These are phyloP conservation scores for Geophilus truncorum DNA, from an alignment of 2,888 invertebrate genomes.

Conservation along the genomic window DNA sequence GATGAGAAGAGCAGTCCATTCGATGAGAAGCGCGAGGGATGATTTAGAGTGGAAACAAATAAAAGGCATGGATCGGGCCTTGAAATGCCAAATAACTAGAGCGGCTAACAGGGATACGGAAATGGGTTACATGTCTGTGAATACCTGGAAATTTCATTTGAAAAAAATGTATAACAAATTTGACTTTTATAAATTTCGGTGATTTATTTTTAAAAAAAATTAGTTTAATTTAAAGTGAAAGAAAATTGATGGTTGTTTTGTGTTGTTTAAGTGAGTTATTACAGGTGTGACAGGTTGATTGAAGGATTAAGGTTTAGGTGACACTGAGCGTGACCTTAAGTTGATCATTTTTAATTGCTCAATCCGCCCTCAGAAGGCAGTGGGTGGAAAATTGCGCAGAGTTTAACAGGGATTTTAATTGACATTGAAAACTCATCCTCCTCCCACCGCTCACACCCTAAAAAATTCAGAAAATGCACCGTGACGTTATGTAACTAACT, in stretches of 20 bases:
- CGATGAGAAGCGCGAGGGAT: neutral
- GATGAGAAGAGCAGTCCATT: constrained; percentile 25
- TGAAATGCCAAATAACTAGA: neutral
- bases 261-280: too few relatives aligned
- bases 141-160: neutral
- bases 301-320: neutral
- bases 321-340: neutral
- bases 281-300: too few relatives aligned
- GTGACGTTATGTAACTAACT: neutral
- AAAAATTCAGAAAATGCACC: neutral
- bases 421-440: neutral
- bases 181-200: neutral
- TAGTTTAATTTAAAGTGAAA: too few relatives aligned
- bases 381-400: neutral
- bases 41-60: neutral
- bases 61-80: constrained; percentile 5
- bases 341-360: neutral
- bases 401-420: neutral
- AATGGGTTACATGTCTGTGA: neutral
- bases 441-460: neutral
- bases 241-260: too few relatives aligned
- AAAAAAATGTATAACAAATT: too few relatives aligned
- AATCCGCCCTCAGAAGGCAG: neutral
- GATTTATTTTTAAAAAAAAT: neutral
- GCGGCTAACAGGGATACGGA: neutral